These are phyloP conservation scores for Folsomia candida DNA, from an alignment of 2,888 invertebrate genomes.

Conservation along the genomic window DNA sequence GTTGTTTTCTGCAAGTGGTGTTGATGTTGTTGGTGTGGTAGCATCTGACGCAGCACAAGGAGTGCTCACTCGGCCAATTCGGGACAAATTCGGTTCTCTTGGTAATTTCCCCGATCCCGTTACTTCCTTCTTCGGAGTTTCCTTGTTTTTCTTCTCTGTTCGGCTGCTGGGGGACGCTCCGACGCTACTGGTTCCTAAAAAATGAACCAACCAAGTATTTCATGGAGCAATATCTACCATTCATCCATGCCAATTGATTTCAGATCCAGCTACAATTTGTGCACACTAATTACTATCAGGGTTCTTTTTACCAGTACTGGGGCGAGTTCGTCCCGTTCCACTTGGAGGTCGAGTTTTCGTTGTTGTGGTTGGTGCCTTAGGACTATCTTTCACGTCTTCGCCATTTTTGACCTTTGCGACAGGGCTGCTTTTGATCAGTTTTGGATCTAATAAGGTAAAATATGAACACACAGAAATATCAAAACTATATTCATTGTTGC, in stretches of 20 bases:
- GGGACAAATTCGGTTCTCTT: conserved; percentile 30
- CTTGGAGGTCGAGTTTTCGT: not conserved
- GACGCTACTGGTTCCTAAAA: not conserved
- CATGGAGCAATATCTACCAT: too few species aligned
- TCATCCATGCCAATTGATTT: too few species aligned
- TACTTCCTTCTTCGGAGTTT: conserved; percentile 7
- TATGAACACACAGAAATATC: too few species aligned
- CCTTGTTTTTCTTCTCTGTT: not conserved
- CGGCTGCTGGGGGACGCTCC: not conserved
- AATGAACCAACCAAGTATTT: too few species aligned
- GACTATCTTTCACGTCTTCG: not conserved
- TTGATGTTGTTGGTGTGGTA: conserved; percentile 13
- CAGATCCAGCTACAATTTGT: too few species aligned
- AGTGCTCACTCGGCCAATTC: conserved; percentile 21
- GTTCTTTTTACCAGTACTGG: too few species aligned
- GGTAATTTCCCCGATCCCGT: conserved; percentile 15
- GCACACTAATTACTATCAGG: too few species aligned
- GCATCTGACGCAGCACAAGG: conserved; percentile 31
- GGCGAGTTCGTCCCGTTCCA: not conserved
- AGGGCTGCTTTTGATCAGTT: too few species aligned
- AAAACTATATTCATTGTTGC: too few species aligned
- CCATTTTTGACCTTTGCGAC: not conserved
- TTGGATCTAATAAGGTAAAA: too few species aligned
- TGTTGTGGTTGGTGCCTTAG: not conserved
- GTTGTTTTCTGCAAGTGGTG: conserved; percentile 15